Conservation (phyloP, 2,888 invertebrate genomes). For the Azorinus chamasolen region DNA sequence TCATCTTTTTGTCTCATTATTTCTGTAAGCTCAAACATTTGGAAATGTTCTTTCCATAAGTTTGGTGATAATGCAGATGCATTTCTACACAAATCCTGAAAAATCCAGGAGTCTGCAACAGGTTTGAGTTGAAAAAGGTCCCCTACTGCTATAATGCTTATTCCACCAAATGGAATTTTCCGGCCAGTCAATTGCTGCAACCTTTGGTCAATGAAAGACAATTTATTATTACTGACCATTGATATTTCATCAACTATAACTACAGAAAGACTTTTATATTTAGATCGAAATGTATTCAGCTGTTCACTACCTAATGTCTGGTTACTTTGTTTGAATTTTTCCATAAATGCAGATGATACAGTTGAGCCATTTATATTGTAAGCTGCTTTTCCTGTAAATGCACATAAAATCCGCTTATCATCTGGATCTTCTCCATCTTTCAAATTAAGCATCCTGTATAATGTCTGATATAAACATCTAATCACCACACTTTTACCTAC, state of each 20-base stretch:
- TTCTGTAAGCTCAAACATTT: no score
- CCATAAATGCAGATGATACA: conserved; percentile 25
- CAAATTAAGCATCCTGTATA: conserved; percentile 45
- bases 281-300: conserved; percentile 55
- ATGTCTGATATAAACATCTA: conserved; percentile 53
- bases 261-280: conserved; percentile 57
- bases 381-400: conserved; percentile 52
- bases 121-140: conserved; percentile 68
- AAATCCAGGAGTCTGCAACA: no score
- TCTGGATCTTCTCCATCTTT: conserved; percentile 55
- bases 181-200: conserved; percentile 56
- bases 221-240: conserved; percentile 58
- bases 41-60: no score
- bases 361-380: conserved; percentile 32
- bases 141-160: conserved; percentile 65
- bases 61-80: no score
- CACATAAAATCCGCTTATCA: conserved; percentile 54
- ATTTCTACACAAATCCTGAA: no score
- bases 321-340: conserved; percentile 33
- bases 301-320: conserved; percentile 45
- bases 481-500: conserved; percentile 62
- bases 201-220: conserved; percentile 55
- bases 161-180: conserved; percentile 53
- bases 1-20: no score
- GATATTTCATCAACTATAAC: conserved; percentile 65